Base-by-base conservation (phyloP, 2,888 invertebrate genomes). In the Lagria hirta region DNA sequence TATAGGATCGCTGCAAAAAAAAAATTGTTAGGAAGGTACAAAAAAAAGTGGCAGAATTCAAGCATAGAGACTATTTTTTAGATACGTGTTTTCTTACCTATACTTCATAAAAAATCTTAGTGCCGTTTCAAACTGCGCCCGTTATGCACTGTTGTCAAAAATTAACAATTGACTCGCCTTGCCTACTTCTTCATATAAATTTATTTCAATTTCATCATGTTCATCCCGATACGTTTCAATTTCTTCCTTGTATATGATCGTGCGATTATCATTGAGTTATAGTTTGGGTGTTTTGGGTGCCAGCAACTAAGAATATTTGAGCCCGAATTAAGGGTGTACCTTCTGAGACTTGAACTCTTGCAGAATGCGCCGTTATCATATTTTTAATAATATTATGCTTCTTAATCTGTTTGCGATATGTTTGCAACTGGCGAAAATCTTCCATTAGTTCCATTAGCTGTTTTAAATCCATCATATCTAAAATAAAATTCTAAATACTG, bases 1-100 rank as follows among this genome's bases (percentile, higher is more conserved):
- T 36, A 26, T 26, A 36, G 36, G 26, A 26, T 36, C 17, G 26
- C 27, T 26, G 36, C 26, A 37, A 37, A 37, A n/a, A n/a, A 37
- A 37, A 28, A 16, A 37, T 28, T 13, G 10, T 37, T 37, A 24
- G 13, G 11, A 18, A 37, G 28, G 28, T 28, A 37, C 29, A 28
- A 28, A 37, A 37, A n/a, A 37, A 34, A 33, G 22, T 34, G 34
- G 23, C 34, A 3, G 34, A 34, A 34, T 23, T 34, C 21, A 30
- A 30, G 30, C 30, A 30, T 18, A 30, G 30, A 30, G 24, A 24
- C 17, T 30, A 30, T 30, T 30, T 20, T 33, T n/a, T 22, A 22
- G 22, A 33, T 33, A 33, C 18, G 24, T 34, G 34, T 34, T 34
- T 34, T 34, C 8, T 34, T 34, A 34, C 34, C 24, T 34, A 8